Percentiles rank a stretch among this genome's conserved stretches.
Conservation (phyloP, 2,888 invertebrate species). For the Trichogramma dendrolimi region DNA sequence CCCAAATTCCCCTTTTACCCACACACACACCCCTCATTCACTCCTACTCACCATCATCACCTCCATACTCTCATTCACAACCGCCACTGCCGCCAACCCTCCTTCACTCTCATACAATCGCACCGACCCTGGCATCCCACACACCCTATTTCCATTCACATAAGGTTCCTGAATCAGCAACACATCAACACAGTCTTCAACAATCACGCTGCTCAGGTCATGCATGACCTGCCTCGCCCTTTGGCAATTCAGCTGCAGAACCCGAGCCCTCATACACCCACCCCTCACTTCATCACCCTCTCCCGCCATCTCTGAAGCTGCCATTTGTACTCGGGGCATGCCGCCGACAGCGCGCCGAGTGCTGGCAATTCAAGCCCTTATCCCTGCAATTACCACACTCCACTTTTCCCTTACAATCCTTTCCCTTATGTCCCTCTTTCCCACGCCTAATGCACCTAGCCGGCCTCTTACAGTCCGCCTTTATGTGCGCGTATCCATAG, state of each 20-base stretch:
- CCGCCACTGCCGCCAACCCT: slow-evolving; percentile 14
- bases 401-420: slow-evolving; percentile 1
- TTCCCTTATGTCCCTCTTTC: slow-evolving; percentile 10
- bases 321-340: slow-evolving; percentile 17
- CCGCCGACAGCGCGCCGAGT: slow-evolving; percentile 1
- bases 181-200: slow-evolving; percentile 3
- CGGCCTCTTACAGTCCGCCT: slow-evolving; percentile 5
- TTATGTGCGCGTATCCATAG: slow-evolving; percentile 4
- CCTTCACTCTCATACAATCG: slow-evolving; percentile 6
- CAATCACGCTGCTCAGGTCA: slow-evolving; percentile 14
- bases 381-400: slow-evolving; percentile 15
- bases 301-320: background rate
- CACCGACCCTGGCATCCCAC: slow-evolving; percentile 3
- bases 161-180: slow-evolving; percentile 17
- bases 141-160: background rate
- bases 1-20: slow-evolving; percentile 16
- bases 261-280: background rate
- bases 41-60: background rate
- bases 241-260: slow-evolving; percentile 19
- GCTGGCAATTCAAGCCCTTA: background rate
- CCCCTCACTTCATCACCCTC: background rate
- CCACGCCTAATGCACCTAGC: slow-evolving; percentile 16
- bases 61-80: background rate
- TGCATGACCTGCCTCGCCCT: slow-evolving; percentile 16
- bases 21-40: slow-evolving; percentile 17